A percentile compares a stretch with the other conserved stretches of the same genome.
Evolutionary conservation across 2,113 vertebrate genomes (phyloP).

Genomic region (Octodon degus): DNA sequence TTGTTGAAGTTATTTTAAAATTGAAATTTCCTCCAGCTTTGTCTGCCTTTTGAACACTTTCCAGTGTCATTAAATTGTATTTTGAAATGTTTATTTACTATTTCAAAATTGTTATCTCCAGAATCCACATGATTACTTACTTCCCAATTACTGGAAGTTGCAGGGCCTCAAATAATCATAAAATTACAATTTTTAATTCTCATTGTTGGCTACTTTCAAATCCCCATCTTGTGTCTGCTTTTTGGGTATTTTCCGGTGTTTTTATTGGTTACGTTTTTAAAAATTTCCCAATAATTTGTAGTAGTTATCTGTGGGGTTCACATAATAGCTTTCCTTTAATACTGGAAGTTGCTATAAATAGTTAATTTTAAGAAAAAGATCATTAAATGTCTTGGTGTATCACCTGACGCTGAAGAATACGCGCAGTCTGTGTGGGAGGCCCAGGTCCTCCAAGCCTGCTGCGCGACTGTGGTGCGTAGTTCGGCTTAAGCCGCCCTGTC

Average conservation of each 20-base stretch:
- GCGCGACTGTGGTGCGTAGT: background rate
- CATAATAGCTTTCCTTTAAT: background rate
- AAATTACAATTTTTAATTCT: background rate
- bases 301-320: background rate
- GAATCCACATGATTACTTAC: background rate
- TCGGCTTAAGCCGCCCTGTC: background rate
- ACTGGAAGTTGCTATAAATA: background rate
- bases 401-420: background rate
- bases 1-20: conserved; percentile 5
- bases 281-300: background rate
- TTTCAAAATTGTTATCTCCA: background rate
- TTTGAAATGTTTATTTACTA: background rate
- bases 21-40: background rate
- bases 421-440: background rate
- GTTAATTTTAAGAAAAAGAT: conserved; percentile 1
- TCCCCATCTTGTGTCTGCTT: background rate
- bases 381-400: background rate
- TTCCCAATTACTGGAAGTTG: background rate
- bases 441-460: background rate
- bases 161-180: background rate
- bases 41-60: background rate
- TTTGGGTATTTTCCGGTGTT: background rate
- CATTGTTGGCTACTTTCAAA: background rate
- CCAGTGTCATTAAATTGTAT: background rate
- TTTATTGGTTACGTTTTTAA: background rate